A percentile compares a stretch with the other conserved stretches of the same genome.
Conservation (phyloP, 2,888 invertebrate species). For the Zele albiditarsus region DNA sequence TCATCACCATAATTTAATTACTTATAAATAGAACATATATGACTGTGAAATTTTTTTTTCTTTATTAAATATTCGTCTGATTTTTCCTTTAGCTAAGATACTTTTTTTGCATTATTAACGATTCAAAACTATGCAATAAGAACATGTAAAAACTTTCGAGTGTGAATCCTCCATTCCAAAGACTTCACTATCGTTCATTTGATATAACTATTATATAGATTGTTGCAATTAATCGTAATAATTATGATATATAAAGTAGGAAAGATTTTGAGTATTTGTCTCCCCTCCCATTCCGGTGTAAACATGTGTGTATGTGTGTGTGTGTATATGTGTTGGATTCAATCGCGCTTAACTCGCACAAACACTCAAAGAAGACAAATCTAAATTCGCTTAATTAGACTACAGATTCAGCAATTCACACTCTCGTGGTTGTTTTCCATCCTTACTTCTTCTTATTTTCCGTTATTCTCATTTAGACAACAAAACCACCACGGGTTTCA, state of each 20-base stretch:
- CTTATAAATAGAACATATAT: conserved; percentile 38
- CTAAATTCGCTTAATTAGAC: conserved; percentile 24
- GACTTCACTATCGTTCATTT: conserved; percentile 53
- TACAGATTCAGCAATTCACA: conserved; percentile 47
- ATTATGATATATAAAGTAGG: conserved; percentile 67
- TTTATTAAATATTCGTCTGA: conserved; percentile 56
- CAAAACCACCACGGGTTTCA: conserved; percentile 2
- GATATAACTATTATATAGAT: conserved; percentile 54
- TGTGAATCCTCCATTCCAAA: conserved; percentile 57
- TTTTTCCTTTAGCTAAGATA: conserved; percentile 49
- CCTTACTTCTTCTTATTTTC: not conserved
- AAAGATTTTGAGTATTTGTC: conserved; percentile 69
- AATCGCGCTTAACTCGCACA: conserved; percentile 49
- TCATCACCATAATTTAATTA: conserved; percentile 37
- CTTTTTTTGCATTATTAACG: conserved; percentile 31
- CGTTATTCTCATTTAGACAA: not conserved
- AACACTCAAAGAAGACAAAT: conserved; percentile 50
- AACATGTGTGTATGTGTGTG: conserved; percentile 39
- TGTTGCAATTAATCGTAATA: conserved; percentile 63
- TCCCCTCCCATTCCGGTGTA: conserved; percentile 50
- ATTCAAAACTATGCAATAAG: conserved; percentile 35
- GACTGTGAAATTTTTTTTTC: conserved; percentile 32
- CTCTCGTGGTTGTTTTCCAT: conserved; percentile 46
- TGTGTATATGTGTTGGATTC: not conserved
- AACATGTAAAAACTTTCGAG: conserved; percentile 68